Base-by-base conservation (phyloP, 2,113 vertebrate species). In the Poeciliopsis turrubarensis region DNA sequence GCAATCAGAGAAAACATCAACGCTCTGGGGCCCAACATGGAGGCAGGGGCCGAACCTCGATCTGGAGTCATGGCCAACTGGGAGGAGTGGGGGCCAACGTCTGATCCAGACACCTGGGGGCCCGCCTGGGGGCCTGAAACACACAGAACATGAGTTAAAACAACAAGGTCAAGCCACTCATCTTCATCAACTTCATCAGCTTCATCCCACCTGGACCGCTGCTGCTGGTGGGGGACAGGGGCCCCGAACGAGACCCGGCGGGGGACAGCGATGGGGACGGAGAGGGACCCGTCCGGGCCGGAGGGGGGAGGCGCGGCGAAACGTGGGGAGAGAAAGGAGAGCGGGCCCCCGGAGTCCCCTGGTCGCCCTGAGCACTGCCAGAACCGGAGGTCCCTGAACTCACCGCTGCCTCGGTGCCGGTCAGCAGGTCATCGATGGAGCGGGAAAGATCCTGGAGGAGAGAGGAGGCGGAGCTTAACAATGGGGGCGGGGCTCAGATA, bases 41-140 rank as follows among this genome's bases (percentile, higher is more conserved):
- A 47, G 68, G 25, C 60, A 10, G 29, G 41, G 54, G 41, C 1
- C 0, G 75, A 83, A 98, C 97, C 96, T 96, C 97, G 95, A 81
- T 98, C 97, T 90, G 97, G 97, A 85, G 96, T 95, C 96, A 97
- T 96, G 90, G 96, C 95, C 34, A 96, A 96, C 91, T 97, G 97
- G 87, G 96, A 93, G 86, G 96, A 95, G 86, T 96, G 96, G 86
- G 96, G 94, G 83, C 95, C 96, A 79, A 94, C 93, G 79, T 98
- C 97, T 73, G 96, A 90, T 87, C 96, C 95, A 89, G 94, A 95
- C 78, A 95, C 94, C 91, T 97, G 97, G 0, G 96, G 95, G 75
- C 95, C 92, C 95, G 97, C 94, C 94, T 97, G 96, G 91, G 94
- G 94, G 79, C 96, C 97, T 98, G 92, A 57, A 60, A 79, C 34